Conservation (phyloP, 1,140 invertebrate genomes). For the Drosophila nigromelanica region DNA sequence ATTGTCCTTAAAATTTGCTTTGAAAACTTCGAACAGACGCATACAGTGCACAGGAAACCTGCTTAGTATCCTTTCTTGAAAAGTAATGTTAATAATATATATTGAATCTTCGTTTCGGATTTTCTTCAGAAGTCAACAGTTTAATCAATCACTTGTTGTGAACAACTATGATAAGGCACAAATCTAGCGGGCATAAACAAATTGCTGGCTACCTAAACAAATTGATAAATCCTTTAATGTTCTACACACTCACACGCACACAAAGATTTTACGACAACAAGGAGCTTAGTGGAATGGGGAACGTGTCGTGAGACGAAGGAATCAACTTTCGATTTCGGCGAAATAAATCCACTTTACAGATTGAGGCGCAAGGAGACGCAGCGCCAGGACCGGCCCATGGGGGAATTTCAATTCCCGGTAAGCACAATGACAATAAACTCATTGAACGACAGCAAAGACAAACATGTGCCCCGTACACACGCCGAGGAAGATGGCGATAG, state of each 20-base stretch:
- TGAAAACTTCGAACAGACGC: no score
- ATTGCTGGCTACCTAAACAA: slow-evolving; percentile 43
- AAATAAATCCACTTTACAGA: slow-evolving; percentile 80
- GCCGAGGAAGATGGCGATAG: slow-evolving; percentile 25
- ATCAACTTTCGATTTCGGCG: slow-evolving; percentile 78
- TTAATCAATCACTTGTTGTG: slow-evolving; percentile 69
- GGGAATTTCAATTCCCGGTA: slow-evolving; percentile 71
- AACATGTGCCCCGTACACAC: slow-evolving; percentile 51
- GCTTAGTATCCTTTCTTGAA: neutral
- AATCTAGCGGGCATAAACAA: slow-evolving; percentile 27
- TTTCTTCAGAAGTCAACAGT: slow-evolving; percentile 29
- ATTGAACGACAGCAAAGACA: slow-evolving; percentile 60
- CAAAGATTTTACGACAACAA: slow-evolving; percentile 32
- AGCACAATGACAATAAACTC: slow-evolving; percentile 71
- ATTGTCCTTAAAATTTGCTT: no score
- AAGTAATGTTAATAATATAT: neutral
- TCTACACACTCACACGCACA: slow-evolving; percentile 1
- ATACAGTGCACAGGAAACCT: no score
- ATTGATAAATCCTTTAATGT: slow-evolving; percentile 81
- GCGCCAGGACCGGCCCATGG: slow-evolving; percentile 19
- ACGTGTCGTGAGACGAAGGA: slow-evolving; percentile 38
- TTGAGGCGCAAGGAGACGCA: slow-evolving; percentile 44
- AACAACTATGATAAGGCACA: slow-evolving; percentile 49
- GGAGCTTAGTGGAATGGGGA: slow-evolving; percentile 4
- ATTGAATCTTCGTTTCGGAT: neutral